These are phyloP conservation scores for Lepidochrysops patricia DNA, from an alignment of 2,888 invertebrate species.

Conservation along the genomic window DNA sequence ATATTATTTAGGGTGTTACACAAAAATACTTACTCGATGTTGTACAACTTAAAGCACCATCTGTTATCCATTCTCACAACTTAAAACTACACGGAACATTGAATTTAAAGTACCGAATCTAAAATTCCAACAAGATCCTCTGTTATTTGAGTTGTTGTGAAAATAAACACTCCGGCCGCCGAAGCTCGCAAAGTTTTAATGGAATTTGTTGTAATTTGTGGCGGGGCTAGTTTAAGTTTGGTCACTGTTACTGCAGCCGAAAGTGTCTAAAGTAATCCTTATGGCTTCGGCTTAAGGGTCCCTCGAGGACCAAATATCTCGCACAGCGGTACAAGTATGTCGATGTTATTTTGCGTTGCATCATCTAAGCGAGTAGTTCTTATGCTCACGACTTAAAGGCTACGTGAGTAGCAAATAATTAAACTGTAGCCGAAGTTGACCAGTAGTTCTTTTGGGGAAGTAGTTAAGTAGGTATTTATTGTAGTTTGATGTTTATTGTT, in stretches of 20 bases:
- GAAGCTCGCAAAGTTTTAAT: not conserved
- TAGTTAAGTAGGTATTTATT: conserved; percentile 1
- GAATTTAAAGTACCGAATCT: not conserved
- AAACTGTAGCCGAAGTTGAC: too few species aligned
- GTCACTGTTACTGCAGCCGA: too few species aligned
- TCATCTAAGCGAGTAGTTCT: too few species aligned
- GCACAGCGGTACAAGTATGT: too few species aligned
- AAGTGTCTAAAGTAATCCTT: too few species aligned
- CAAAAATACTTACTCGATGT: too few species aligned
- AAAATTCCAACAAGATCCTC: not conserved
- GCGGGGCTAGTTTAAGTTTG: not conserved
- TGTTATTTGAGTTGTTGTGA: not conserved
- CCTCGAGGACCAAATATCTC: too few species aligned
- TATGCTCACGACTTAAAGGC: too few species aligned
- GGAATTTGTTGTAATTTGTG: conserved; percentile 1
- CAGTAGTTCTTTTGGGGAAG: not conserved
- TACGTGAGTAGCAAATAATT: too few species aligned
- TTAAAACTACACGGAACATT: not conserved
- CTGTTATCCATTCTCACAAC: not conserved
- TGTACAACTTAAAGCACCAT: not conserved
- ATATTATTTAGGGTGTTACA: too few species aligned
- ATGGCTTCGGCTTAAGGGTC: too few species aligned
- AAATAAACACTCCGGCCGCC: not conserved
- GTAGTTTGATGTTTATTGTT: conserved; percentile 2
- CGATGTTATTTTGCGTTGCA: too few species aligned